Evolutionary conservation across 1,140 invertebrate species (phyloP).

Genomic region (Mylabris phalerata): DNA sequence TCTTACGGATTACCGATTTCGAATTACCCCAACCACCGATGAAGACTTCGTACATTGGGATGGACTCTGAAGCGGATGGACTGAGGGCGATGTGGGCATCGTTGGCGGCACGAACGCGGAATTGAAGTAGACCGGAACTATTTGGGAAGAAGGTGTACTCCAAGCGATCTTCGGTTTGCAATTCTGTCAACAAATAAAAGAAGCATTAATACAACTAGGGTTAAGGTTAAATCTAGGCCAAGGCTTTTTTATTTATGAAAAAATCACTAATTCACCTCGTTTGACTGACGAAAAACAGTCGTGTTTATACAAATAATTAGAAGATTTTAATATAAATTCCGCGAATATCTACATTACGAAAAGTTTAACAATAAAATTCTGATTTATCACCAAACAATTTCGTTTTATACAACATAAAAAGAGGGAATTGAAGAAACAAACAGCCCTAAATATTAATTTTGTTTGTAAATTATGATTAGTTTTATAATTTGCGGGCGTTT

Average conservation of each 20-base stretch:
- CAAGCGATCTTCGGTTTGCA: constrained; percentile 69
- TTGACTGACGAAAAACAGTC: too few species aligned
- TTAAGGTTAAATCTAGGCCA: background rate
- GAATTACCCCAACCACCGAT: constrained; percentile 77
- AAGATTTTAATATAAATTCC: too few species aligned
- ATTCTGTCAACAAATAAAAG: constrained; percentile 49
- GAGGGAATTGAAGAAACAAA: too few species aligned
- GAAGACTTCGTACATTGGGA: constrained; percentile 73
- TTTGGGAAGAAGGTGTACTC: constrained; percentile 74
- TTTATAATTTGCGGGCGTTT: too few species aligned
- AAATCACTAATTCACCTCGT: too few species aligned
- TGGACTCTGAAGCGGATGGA: constrained; percentile 53
- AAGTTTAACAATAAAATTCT: background rate
- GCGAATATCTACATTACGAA: background rate
- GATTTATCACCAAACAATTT: too few species aligned
- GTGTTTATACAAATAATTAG: too few species aligned
- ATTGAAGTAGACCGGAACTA: constrained; percentile 57
- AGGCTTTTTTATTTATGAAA: too few species aligned
- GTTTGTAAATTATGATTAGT: too few species aligned
- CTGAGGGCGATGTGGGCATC: constrained; percentile 76
- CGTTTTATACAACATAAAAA: too few species aligned
- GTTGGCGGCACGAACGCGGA: constrained; percentile 66
- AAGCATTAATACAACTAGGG: background rate
- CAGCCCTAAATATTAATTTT: too few species aligned
- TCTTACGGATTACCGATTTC: constrained; percentile 76